Base-by-base conservation (phyloP, 64 coral and sea anemone genomes). In the Dendrophyllia cribrosa region DNA sequence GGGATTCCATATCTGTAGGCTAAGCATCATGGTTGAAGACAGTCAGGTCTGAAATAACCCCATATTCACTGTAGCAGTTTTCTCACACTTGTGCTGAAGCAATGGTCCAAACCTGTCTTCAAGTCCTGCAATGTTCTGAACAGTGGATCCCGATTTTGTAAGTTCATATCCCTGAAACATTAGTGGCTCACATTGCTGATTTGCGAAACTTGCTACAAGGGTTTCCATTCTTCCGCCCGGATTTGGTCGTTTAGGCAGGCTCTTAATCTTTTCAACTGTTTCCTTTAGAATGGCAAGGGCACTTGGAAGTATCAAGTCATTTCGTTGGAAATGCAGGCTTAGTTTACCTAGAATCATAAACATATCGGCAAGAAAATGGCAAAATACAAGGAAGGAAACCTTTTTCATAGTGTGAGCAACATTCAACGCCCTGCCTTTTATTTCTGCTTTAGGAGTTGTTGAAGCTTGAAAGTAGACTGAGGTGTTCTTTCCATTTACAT, bases 11-110 rank as follows among this genome's bases (percentile, higher is more conserved):
- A 51, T 87, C 66, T 87, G 67, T 87, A 73, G 65, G 85, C 68
- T 65, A 87, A 72, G 85, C 67, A 73, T 87, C 85, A 73, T 87
- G 85, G 85, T 87, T 87, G 67, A 87, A 87, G 85, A 87, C 85
- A 71, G 48, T 71, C 48, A 87, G 56, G 50, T 87, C 68, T 87
- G 65, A 72, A 44, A 87, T 73, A 55, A 87, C 68, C 50, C 46
- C 34, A n/a, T n/a, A 51, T 88, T 88, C 20, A 72, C 65, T 87
- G 85, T 72, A 85, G 82, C 82, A 85, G 25, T 85, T 68, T 85
- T 85, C 59, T 85, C 43, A 85, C 55, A 68, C 79, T 83, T 83
- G 86, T 74, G 68, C 69, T 88, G 86, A 74, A 72, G 85, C 65
- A 74, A 73, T 71, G 85, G 48, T 26, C 85, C 83, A 87, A 87